These are phyloP conservation scores for Myrmecophaga tridactyla DNA, from an alignment of 2,113 vertebrate genomes.

Conservation along the genomic window DNA sequence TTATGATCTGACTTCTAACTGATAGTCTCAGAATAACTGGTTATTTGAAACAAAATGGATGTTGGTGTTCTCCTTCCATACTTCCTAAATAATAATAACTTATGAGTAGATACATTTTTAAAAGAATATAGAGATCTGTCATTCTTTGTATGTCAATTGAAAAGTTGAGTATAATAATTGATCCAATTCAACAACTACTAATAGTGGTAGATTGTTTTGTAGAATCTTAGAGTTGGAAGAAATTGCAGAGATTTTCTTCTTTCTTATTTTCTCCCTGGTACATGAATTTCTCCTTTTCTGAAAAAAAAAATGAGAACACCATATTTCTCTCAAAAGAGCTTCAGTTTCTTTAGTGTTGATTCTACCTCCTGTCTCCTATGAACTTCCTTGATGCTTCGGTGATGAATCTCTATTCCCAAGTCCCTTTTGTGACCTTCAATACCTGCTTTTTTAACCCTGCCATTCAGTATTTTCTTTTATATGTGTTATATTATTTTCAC, in stretches of 20 bases:
- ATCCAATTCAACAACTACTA: neutral
- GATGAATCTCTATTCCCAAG: neutral
- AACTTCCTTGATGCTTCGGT: neutral
- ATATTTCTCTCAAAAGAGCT: neutral
- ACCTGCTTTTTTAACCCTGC: neutral
- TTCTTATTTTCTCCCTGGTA: neutral
- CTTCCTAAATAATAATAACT: neutral
- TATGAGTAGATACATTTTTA: neutral
- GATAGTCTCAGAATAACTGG: neutral
- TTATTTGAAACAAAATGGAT: neutral
- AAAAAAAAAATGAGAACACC: neutral
- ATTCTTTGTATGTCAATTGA: neutral
- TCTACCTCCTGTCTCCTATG: neutral
- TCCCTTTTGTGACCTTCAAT: neutral
- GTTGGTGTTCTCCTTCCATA: neutral
- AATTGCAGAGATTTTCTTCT: neutral
- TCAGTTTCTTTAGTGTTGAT: neutral
- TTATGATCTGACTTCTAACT: neutral
- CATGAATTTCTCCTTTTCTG: neutral
- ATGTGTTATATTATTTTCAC: neutral
- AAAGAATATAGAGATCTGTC: neutral
- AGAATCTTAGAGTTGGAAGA: neutral
- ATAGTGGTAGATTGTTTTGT: neutral
- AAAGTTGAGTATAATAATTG: neutral
- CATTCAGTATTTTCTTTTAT: neutral